Percentiles rank a stretch among this genome's conserved stretches.
phyloP scores from a whole-genome alignment of 2,888 invertebrate genomes.

The Caenorhabditis panamensis region DNA sequence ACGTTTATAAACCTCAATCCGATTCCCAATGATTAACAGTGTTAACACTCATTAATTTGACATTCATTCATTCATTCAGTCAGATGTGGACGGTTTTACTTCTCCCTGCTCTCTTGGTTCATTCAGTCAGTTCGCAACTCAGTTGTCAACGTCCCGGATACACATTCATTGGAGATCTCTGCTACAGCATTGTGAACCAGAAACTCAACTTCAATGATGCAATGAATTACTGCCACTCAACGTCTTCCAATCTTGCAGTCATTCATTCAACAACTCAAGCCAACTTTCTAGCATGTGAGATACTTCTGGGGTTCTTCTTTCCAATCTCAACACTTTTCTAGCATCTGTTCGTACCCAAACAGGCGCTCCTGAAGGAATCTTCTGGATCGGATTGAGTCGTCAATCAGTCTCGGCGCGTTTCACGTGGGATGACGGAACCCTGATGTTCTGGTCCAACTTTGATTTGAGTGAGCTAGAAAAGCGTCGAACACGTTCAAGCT shows the following conservation, averaged over 20 bases:
- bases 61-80: too few relatives aligned
- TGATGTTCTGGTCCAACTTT: conserved; percentile 47
- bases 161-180: conserved; percentile 36
- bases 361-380: conserved; percentile 2
- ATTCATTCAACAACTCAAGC: conserved; percentile 24
- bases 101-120: background rate
- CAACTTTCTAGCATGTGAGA: conserved; percentile 45
- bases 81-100: background rate
- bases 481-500: too few relatives aligned
- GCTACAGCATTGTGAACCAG: conserved; percentile 14
- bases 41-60: too few relatives aligned
- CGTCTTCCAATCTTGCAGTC: conserved; percentile 9
- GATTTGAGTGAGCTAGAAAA: conserved; percentile 18
- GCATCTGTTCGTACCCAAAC: conserved; percentile 26
- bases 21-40: background rate
- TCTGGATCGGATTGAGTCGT: conserved; percentile 48
- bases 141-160: conserved; percentile 7
- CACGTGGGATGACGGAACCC: conserved; percentile 53
- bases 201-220: conserved; percentile 9
- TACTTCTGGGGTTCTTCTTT: background rate
- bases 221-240: background rate
- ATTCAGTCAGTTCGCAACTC: background rate
- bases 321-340: background rate
- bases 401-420: conserved; percentile 12
- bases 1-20: background rate